Conservation (phyloP, 2,113 vertebrate genomes). For the Mustela lutreola region DNA sequence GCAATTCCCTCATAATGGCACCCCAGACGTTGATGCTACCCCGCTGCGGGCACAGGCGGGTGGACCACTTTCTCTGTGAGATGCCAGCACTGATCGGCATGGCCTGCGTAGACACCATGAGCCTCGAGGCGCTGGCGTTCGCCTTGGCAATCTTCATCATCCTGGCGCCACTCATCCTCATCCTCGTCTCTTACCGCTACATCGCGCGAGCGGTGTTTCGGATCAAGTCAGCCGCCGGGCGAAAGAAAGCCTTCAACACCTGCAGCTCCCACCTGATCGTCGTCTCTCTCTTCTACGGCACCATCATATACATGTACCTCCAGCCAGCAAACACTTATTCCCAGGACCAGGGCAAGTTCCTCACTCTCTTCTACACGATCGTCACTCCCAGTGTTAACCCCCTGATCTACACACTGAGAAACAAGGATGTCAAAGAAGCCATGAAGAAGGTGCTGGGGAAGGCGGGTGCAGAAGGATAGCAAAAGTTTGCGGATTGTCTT, state of each 20-base stretch:
- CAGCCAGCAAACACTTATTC: constrained; percentile 73
- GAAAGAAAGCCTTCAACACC: constrained; percentile 72
- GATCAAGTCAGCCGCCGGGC: constrained; percentile 45
- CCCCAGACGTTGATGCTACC: constrained; percentile 71
- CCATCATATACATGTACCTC: constrained; percentile 80
- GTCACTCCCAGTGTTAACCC: constrained; percentile 78
- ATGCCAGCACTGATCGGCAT: constrained; percentile 78
- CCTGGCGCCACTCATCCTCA: constrained; percentile 59
- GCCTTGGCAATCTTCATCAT: constrained; percentile 73
- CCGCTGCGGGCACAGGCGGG: constrained; percentile 63
- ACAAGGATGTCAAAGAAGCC: constrained; percentile 75
- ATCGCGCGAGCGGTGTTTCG: not conserved
- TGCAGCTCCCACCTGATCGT: constrained; percentile 72
- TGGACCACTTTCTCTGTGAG: constrained; percentile 79
- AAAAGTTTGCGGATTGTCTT: not conserved
- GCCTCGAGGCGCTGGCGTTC: constrained; percentile 69
- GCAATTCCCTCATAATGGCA: constrained; percentile 76
- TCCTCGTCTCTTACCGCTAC: constrained; percentile 68
- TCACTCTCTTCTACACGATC: constrained; percentile 80
- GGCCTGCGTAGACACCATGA: constrained; percentile 71
- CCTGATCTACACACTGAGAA: constrained; percentile 77
- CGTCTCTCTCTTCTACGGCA: constrained; percentile 73
- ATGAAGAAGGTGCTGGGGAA: constrained; percentile 64
- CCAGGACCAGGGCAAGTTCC: constrained; percentile 80
- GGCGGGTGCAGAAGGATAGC: not conserved